Evolutionary conservation across 2,797 vertebrate genomes (phyloP).

Genomic region (Natrix natrix): DNA sequence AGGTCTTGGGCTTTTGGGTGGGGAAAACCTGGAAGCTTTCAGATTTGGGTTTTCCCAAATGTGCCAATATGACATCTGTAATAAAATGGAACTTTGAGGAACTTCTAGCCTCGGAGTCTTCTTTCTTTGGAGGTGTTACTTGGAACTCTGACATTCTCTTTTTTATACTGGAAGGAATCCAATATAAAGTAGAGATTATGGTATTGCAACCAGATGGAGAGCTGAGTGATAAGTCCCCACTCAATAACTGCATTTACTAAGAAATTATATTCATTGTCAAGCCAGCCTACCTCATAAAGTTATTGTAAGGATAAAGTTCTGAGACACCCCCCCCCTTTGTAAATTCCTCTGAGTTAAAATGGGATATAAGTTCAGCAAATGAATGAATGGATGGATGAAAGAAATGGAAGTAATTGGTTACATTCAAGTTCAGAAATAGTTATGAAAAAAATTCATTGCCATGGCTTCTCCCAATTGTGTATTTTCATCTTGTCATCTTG

Average conservation of each 20-base stretch:
- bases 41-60: too few species aligned
- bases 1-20: too few species aligned
- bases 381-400: background rate
- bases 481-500: slow-evolving; percentile 38
- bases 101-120: too few species aligned
- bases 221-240: background rate
- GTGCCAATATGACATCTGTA: too few species aligned
- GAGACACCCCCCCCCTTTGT: background rate
- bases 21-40: too few species aligned
- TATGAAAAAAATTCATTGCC: slow-evolving; percentile 18
- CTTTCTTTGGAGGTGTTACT: too few species aligned
- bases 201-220: background rate
- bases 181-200: background rate
- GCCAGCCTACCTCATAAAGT: background rate
- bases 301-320: background rate
- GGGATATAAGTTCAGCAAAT: background rate
- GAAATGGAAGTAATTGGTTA: background rate
- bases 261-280: background rate
- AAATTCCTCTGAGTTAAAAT: background rate
- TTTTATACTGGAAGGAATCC: background rate
- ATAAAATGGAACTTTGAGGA: too few species aligned
- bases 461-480: slow-evolving; percentile 41
- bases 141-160: background rate
- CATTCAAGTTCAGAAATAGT: slow-evolving; percentile 45
- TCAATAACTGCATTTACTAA: background rate